phyloP scores from a whole-genome alignment of 2,113 vertebrate genomes.

The Sula dactylatra region DNA sequence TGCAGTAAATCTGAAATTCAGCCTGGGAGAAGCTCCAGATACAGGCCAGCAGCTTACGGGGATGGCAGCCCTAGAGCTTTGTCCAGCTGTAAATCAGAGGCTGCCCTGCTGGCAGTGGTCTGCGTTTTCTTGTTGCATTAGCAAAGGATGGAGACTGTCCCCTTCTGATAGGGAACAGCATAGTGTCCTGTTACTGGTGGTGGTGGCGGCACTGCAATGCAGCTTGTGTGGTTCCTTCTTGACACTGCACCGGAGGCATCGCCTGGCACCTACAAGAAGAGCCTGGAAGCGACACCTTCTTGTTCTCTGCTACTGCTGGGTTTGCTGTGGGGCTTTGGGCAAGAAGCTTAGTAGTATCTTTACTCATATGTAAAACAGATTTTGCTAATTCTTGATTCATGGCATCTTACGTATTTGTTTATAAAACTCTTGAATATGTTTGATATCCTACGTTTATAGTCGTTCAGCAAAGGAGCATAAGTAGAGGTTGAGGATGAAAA shows the following conservation, averaged over 20 bases:
- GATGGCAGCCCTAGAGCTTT: neutral
- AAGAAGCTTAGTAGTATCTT: neutral
- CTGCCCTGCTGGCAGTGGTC: neutral
- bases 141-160: neutral
- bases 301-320: rapidly evolving
- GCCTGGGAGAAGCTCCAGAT: neutral
- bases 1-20: neutral
- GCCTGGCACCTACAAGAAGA: neutral
- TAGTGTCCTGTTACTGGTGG: neutral
- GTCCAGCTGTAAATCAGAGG: neutral
- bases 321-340: neutral
- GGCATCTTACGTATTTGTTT: neutral
- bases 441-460: neutral
- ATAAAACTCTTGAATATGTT: neutral
- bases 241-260: neutral
- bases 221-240: neutral
- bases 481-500: neutral
- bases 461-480: neutral
- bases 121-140: rapidly evolving
- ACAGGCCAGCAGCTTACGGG: neutral
- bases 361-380: neutral
- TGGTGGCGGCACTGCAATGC: neutral
- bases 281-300: neutral
- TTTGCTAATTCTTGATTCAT: neutral
- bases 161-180: neutral